Evolutionary conservation across 2,113 vertebrate genomes (phyloP), one percentile per base, ranked within the genome.

Genomic region (Donacobius atricapilla): DNA sequence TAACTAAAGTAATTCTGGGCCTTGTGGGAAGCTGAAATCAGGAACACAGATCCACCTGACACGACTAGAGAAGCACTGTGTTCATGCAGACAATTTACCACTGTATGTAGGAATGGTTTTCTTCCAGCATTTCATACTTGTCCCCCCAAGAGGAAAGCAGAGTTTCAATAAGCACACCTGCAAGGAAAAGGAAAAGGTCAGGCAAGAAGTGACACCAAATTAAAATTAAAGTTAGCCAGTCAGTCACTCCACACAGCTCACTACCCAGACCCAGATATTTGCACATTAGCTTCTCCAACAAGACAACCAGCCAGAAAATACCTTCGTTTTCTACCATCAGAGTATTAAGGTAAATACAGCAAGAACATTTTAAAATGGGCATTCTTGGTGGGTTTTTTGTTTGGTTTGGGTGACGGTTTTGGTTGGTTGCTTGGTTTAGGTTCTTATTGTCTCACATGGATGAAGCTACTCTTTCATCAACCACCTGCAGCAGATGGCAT

Each of bases 71-170:
- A 82, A 7, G 24, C 57, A 79, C 11, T 24, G 13, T 21, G 66
- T 12, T 44, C 10, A 45, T 22, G 40, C 47, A 72, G 61, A 11
- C 2, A 51, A 6, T 97, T 97, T 98, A 99, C 99, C 99, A 99
- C 85, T 99, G 99, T 95, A 99, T 99, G 96, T 99, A 99, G 3
- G 98, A 99, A 96, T 99, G 99, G 83, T 99, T 99, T 94, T 98
- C 97, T 95, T 99, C 99, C 78, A 99, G 96, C 54, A 93, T 90
- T 17, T 98, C 98, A 79, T 99, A 99, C 71, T 99, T 98, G 3
- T 98, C 98, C 88, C 87, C 98, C 99, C 99, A 99, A 18, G 97
- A 97, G 20, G 98, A 98, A 66, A 99, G 99, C 88, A 99, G 98
- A 1, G 89, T 96, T 54, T 99, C 98, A 60, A 99, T 99, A 85